These are phyloP conservation scores for Cremastinae sp. DNA, from an alignment of 2,888 invertebrate genomes.

Conservation along the genomic window DNA sequence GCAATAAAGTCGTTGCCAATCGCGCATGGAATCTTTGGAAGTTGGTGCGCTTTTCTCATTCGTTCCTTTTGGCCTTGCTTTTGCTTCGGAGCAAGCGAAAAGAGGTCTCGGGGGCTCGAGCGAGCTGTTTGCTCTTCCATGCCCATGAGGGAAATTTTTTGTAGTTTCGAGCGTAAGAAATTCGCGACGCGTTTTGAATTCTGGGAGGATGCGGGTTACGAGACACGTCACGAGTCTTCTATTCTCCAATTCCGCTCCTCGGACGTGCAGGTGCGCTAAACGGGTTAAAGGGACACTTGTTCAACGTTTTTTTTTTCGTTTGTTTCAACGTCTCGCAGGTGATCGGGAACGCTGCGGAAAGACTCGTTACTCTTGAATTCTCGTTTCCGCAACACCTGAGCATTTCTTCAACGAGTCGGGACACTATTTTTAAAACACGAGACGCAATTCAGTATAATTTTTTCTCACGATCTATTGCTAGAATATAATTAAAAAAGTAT, in stretches of 20 bases:
- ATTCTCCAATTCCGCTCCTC: constrained; percentile 26
- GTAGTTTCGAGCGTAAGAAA: background rate
- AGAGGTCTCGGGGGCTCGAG: background rate
- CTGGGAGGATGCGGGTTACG: constrained; percentile 48
- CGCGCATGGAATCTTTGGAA: constrained; percentile 22
- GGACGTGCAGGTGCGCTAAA: constrained; percentile 49
- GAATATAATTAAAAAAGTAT: too few species aligned
- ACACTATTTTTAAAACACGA: constrained; percentile 5
- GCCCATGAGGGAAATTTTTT: background rate
- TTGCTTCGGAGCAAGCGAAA: too few species aligned
- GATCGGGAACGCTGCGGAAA: constrained; percentile 57
- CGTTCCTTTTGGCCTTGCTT: constrained; percentile 1
- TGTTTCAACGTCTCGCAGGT: constrained; percentile 68
- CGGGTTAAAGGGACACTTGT: constrained; percentile 33
- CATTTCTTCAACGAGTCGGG: constrained; percentile 54
- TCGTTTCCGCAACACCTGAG: constrained; percentile 72
- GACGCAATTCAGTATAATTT: constrained; percentile 1
- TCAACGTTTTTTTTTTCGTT: constrained; percentile 8
- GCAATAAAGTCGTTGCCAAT: constrained; percentile 33
- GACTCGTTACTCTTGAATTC: constrained; percentile 54
- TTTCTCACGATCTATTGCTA: constrained; percentile 44
- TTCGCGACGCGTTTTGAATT: background rate
- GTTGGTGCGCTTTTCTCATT: constrained; percentile 8
- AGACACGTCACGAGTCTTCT: constrained; percentile 14
- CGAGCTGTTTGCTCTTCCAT: background rate